Evolutionary conservation across 1,140 invertebrate genomes (phyloP).

Genomic region (Sinonovacula constricta): DNA sequence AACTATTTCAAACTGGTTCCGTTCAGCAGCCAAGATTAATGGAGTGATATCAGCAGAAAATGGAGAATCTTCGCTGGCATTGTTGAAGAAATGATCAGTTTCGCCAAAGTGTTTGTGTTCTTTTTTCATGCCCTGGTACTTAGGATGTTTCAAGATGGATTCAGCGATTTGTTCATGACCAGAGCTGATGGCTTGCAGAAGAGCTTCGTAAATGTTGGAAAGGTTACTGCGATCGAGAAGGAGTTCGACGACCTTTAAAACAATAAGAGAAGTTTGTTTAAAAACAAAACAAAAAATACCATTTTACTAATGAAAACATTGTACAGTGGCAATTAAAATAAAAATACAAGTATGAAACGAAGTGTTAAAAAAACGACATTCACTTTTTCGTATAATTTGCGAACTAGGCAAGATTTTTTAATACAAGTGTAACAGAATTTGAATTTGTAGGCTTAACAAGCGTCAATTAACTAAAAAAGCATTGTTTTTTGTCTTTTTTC

Average conservation of each 20-base stretch:
- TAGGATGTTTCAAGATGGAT: constrained; percentile 75
- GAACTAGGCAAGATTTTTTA: too few relatives aligned
- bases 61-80: constrained; percentile 68
- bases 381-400: too few relatives aligned
- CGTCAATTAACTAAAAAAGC: too few relatives aligned
- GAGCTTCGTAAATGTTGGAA: constrained; percentile 74
- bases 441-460: too few relatives aligned
- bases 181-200: constrained; percentile 76
- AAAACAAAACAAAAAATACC: too few relatives aligned
- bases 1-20: constrained; percentile 78
- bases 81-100: constrained; percentile 71
- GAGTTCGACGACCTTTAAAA: constrained; percentile 72
- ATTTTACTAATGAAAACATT: too few relatives aligned
- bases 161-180: constrained; percentile 77
- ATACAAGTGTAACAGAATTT: too few relatives aligned
- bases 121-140: constrained; percentile 71
- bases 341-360: too few relatives aligned
- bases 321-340: too few relatives aligned
- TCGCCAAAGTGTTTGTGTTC: constrained; percentile 72
- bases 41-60: constrained; percentile 77
- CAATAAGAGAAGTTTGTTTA: too few relatives aligned
- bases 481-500: too few relatives aligned
- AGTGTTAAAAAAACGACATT: too few relatives aligned
- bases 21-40: constrained; percentile 76
- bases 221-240: constrained; percentile 72